Evolutionary conservation across 2,888 invertebrate species (phyloP).

Genomic region (Spodoptera picta): DNA sequence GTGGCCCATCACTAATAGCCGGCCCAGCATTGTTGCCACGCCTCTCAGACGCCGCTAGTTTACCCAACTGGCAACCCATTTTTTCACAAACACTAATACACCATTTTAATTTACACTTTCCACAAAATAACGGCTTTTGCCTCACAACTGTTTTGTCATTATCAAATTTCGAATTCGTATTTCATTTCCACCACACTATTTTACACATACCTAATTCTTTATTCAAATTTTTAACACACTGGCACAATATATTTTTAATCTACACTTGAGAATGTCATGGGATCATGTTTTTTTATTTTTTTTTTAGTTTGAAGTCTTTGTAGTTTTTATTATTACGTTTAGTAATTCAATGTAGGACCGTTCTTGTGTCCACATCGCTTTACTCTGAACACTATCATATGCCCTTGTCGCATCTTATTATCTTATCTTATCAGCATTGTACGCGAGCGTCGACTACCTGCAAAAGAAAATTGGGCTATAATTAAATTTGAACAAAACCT

Average conservation of each 20-base stretch:
- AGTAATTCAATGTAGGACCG: conserved; percentile 24
- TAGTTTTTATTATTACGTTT: conserved; percentile 4
- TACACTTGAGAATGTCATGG: conserved; percentile 19
- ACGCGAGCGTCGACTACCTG: conserved; percentile 51
- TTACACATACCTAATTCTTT: conserved; percentile 14
- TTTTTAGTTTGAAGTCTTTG: conserved; percentile 1
- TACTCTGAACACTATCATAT: conserved; percentile 35
- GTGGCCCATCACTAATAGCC: conserved; percentile 88
- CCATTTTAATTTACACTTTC: conserved; percentile 46
- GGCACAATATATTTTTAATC: conserved; percentile 21
- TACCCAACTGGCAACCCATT: conserved; percentile 94
- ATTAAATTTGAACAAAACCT: conserved; percentile 42
- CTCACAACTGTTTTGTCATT: conserved; percentile 34
- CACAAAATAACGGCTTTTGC: conserved; percentile 22
- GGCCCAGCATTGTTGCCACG: conserved; percentile 80
- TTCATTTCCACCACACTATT: conserved; percentile 17
- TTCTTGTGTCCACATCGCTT: conserved; percentile 25
- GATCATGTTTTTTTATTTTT: conserved; percentile 29
- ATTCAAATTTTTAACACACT: conserved; percentile 12
- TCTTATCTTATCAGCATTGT: conserved; percentile 54
- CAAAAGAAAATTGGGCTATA: conserved; percentile 52
- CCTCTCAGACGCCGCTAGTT: conserved; percentile 90
- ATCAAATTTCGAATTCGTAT: conserved; percentile 20
- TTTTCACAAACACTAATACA: conserved; percentile 52
- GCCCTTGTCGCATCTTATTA: conserved; percentile 58